Percentiles rank a stretch among this genome's conserved stretches.
Evolutionary conservation across 2,888 invertebrate species (phyloP).

Genomic region (Ophion ellenae): DNA sequence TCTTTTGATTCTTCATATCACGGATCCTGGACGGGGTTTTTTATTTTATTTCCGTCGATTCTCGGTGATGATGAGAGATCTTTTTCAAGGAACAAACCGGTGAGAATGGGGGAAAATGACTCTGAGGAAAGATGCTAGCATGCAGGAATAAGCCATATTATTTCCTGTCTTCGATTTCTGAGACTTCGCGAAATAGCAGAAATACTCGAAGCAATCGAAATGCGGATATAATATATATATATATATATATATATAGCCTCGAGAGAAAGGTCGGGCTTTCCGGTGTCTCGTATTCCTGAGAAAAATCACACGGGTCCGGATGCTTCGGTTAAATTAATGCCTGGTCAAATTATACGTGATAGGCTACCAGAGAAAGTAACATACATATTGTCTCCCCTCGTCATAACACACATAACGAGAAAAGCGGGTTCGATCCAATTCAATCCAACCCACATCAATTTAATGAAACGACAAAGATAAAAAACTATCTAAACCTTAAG

Average conservation of each 20-base stretch:
- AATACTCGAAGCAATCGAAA: slow-evolving; percentile 6
- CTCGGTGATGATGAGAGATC: slow-evolving; percentile 15
- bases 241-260: background rate
- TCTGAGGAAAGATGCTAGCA: background rate
- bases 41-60: slow-evolving; percentile 3
- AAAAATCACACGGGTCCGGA: slow-evolving; percentile 44
- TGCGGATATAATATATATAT: slow-evolving; percentile 15
- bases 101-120: background rate
- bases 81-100: slow-evolving; percentile 27
- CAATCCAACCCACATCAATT: background rate
- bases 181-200: slow-evolving; percentile 10
- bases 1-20: background rate
- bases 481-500: background rate
- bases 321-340: slow-evolving; percentile 34
- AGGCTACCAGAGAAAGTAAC: slow-evolving; percentile 45
- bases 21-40: slow-evolving; percentile 31
- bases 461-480: background rate
- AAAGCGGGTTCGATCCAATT: slow-evolving; percentile 12
- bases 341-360: slow-evolving; percentile 49
- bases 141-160: background rate
- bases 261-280: slow-evolving; percentile 62
- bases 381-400: slow-evolving; percentile 1
- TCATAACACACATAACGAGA: slow-evolving; percentile 13
- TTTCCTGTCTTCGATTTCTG: background rate
- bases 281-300: slow-evolving; percentile 33